Evolutionary conservation across 2,888 invertebrate species (phyloP), one percentile per base, ranked within the genome.

Genomic region (Mythimna albipuncta): DNA sequence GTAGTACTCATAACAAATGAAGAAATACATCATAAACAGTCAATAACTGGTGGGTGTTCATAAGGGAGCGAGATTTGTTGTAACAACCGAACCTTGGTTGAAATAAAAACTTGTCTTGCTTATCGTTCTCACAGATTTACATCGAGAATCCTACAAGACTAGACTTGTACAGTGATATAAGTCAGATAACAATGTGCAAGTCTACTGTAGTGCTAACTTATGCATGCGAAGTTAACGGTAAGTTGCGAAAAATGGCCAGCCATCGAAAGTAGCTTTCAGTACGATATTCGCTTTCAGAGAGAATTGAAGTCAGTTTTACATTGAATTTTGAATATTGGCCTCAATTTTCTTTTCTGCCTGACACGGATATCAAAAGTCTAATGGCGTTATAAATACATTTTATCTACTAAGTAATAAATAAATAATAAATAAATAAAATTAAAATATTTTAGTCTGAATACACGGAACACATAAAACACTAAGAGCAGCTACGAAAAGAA

Each of bases 141-240:
- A 68, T 38, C 38, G 44, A 6, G 19, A 61, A 52, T 35, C 41
- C 66, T 61, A 57, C 69, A 50, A 57, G 54, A 35, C 54, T 58
- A 64, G 59, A 47, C 16, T 16, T 47, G 44, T 44, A 47, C 47
- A 16, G 47, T 5, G 47, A 38, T 4, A 54, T 63, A 73, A 77
- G 69, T 79, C 77, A 62, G 54, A 50, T 59, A 83, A 81, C 86
- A 79, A 76, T 71, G 75, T 84, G 75, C 54, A 65, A 65, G 58
- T 66, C 57, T 26, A 19, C 41, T 21, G 13, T 32, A 35, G 35
- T 38, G 41, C 55, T 54, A 79, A 75, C 75, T 75, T 70, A 38
- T 38, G 55, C 58, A 16, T 21, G 32, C 44, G 9, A 78, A 73
- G 32, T 68, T 69, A 19, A 13, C 16, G n/a, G 35, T 21, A 59